Evolutionary conservation across 2,113 vertebrate species (phyloP).

Genomic region (Corapipo altera): DNA sequence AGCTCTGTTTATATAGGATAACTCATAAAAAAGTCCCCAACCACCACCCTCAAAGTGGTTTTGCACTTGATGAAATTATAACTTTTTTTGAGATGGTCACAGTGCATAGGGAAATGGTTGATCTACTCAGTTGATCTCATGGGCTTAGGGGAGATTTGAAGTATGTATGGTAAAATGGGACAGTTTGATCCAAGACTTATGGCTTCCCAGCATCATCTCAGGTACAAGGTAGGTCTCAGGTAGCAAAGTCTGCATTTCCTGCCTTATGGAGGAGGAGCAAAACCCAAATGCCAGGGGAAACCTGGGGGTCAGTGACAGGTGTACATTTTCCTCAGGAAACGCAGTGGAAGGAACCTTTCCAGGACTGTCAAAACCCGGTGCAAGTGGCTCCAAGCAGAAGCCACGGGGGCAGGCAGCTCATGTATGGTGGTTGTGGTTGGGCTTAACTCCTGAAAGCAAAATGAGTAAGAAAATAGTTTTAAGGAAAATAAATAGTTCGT

Average conservation of each 20-base stretch:
- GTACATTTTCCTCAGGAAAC: background rate
- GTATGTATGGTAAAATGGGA: background rate
- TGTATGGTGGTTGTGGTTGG: rapidly evolving
- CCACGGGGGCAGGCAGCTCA: background rate
- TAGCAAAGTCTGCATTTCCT: background rate
- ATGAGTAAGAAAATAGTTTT: background rate
- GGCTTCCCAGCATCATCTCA: background rate
- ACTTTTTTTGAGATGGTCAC: background rate
- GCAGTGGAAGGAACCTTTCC: background rate
- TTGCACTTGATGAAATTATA: background rate
- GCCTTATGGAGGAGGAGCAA: background rate
- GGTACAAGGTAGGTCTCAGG: background rate
- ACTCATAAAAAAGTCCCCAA: background rate
- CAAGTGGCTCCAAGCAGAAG: background rate
- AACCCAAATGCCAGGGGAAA: background rate
- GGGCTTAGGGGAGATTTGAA: background rate
- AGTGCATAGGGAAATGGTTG: background rate
- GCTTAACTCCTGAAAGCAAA: background rate
- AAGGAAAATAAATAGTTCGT: background rate
- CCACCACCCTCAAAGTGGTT: background rate
- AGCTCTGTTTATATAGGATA: background rate
- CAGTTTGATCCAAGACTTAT: background rate
- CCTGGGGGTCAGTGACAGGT: background rate
- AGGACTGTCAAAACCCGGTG: background rate
- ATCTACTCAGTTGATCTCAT: background rate